These are phyloP conservation scores for Cyrtonyx montezumae DNA, from an alignment of 2,113 vertebrate species.

Conservation along the genomic window DNA sequence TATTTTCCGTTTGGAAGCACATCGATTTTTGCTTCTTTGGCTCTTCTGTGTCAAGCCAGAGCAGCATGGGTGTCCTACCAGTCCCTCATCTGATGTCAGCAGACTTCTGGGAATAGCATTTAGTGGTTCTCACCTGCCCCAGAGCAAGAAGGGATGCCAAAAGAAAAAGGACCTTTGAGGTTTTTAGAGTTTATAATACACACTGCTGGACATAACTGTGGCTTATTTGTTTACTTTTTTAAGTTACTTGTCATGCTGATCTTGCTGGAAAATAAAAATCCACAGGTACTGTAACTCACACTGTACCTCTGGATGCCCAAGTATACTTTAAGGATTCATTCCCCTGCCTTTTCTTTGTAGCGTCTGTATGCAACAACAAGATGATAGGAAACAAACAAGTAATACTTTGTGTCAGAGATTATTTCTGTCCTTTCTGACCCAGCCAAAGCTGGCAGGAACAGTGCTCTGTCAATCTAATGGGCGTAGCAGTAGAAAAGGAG, in stretches of 20 bases:
- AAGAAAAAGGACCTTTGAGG: neutral
- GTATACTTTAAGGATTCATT: neutral
- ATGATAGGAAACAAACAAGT: neutral
- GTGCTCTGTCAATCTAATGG: neutral
- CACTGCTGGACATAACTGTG: neutral
- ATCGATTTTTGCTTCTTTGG: constrained; percentile 16
- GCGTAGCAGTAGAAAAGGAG: neutral
- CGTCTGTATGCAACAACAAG: neutral
- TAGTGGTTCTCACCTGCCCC: neutral
- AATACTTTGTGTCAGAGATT: neutral
- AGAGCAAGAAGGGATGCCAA: neutral
- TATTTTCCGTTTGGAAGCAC: neutral
- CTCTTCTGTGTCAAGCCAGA: neutral
- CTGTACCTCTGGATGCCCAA: neutral
- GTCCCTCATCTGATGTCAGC: neutral
- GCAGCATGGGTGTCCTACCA: neutral
- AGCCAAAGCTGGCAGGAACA: neutral
- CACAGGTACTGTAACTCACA: neutral
- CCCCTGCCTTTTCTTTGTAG: neutral
- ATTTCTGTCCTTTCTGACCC: neutral
- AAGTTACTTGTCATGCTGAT: neutral
- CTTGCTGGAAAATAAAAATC: neutral
- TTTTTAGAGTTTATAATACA: neutral
- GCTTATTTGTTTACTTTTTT: constrained; percentile 19
- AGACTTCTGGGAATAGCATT: neutral